Percentiles rank a stretch among this genome's conserved stretches.
Evolutionary conservation across 2,113 vertebrate genomes (phyloP).

Genomic region (Sebastes schlegelii): DNA sequence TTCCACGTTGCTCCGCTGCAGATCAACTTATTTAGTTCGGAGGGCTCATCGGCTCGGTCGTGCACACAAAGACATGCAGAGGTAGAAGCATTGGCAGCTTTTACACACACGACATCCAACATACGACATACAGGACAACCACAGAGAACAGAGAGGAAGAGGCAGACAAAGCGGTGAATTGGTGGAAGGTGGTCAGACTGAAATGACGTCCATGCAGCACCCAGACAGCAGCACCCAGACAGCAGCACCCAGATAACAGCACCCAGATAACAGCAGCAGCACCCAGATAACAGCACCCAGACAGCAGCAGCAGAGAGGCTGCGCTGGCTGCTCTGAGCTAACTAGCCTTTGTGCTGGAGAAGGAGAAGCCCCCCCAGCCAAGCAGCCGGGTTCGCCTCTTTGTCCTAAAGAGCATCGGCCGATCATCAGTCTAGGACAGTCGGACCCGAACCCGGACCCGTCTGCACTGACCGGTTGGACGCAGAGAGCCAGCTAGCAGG

Average conservation of each 20-base stretch:
- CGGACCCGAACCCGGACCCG: constrained; percentile 31
- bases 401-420: constrained; percentile 78
- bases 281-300: constrained; percentile 37
- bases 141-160: constrained; percentile 32
- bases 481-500: constrained; percentile 51
- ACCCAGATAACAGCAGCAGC: constrained; percentile 56
- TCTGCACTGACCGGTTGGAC: constrained; percentile 38
- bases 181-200: not conserved
- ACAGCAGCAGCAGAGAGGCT: too few relatives aligned
- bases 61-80: constrained; percentile 60
- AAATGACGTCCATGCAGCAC: constrained; percentile 49
- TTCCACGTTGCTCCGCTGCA: constrained; percentile 51
- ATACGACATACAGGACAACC: constrained; percentile 1
- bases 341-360: constrained; percentile 82
- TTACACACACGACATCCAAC: constrained; percentile 14
- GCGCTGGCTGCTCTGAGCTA: constrained; percentile 70
- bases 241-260: constrained; percentile 3
- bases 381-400: constrained; percentile 73
- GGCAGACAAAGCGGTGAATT: constrained; percentile 42
- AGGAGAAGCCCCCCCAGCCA: constrained; percentile 71
- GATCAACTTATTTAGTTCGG: constrained; percentile 64
- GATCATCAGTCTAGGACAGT: constrained; percentile 69
- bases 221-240: constrained; percentile 62
- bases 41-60: constrained; percentile 31
- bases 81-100: constrained; percentile 44